Evolutionary conservation across 2,113 vertebrate genomes (phyloP).

Genomic region (Vicugna pacos): DNA sequence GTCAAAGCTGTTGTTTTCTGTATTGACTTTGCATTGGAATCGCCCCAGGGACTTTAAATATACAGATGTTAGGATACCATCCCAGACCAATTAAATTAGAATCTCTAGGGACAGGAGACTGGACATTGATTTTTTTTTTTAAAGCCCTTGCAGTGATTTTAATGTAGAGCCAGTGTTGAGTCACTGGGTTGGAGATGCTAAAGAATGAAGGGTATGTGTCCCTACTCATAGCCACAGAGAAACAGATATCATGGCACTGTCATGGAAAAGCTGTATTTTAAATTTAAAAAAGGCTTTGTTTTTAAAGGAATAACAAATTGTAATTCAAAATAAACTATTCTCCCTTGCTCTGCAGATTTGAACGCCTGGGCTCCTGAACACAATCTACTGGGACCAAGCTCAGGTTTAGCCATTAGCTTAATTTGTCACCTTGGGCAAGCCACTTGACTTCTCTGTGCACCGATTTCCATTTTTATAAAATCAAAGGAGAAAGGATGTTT

Average conservation of each 20-base stretch:
- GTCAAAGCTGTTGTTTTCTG: neutral
- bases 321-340: neutral
- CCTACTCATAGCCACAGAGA: neutral
- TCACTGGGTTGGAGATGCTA: neutral
- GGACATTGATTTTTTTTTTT: conserved; percentile 5
- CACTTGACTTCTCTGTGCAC: conserved; percentile 35
- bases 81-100: neutral
- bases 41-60: neutral
- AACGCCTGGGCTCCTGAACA: neutral
- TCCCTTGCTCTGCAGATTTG: neutral
- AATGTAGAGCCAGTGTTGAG: neutral
- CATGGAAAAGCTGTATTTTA: neutral
- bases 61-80: neutral
- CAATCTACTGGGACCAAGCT: neutral
- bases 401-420: conserved; percentile 45
- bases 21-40: neutral
- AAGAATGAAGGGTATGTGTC: neutral
- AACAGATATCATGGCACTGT: neutral
- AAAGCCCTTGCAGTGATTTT: neutral
- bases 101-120: neutral
- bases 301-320: neutral
- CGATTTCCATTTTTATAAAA: conserved; percentile 72
- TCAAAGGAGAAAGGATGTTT: conserved; percentile 13
- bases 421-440: conserved; percentile 53
- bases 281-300: neutral